Evolutionary conservation across 2,113 vertebrate genomes (phyloP), one percentile per base, ranked within the genome.

Genomic region (Nesogale talazaci): DNA sequence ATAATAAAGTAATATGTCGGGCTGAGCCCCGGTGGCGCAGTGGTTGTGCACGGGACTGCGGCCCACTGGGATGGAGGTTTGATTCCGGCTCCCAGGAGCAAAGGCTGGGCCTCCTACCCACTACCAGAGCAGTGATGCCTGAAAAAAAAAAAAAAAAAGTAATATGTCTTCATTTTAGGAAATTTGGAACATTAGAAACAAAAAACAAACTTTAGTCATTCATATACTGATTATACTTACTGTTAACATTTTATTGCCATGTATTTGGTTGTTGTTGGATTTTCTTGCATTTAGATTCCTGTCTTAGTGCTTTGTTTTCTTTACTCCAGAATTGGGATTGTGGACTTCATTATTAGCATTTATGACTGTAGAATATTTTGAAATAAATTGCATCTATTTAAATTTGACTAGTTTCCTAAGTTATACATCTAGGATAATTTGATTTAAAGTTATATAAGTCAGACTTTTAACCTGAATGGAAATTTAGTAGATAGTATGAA

Each of bases 391-490:
- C 8, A 22, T 34, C 0, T 72, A 77, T 86, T 85, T 92, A 74
- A 57, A 85, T 88, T 88, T 79, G 83, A 57, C 27, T 6, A 83
- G 25, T 42, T 16, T 36, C 14, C 11, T 94, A 87, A 52, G 7
- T 81, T 88, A 36, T 83, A 78, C 46, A 56, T 59, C 89, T 57
- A 84, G 22, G 36, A 59, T 94, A 1, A 86, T 88, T 90, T 93
- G 29, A 56, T 82, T 92, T 72, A 92, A 86, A 20, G 87, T 93
- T 34, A 87, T 91, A 95, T 88, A 29, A 85, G 81, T 92, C 81
- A 90, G 89, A 93, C 14, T 52, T 92, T 95, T 89, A 87, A 57
- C 76, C 20, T 92, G 34, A 94, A 86, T 94, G 59, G 52, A 92
- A 92, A 59, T 89, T 77, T 95, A 72, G n/a, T 84, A 85, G 11